Base-by-base conservation (phyloP, 2,113 vertebrate species). In the Zapus hudsonius region DNA sequence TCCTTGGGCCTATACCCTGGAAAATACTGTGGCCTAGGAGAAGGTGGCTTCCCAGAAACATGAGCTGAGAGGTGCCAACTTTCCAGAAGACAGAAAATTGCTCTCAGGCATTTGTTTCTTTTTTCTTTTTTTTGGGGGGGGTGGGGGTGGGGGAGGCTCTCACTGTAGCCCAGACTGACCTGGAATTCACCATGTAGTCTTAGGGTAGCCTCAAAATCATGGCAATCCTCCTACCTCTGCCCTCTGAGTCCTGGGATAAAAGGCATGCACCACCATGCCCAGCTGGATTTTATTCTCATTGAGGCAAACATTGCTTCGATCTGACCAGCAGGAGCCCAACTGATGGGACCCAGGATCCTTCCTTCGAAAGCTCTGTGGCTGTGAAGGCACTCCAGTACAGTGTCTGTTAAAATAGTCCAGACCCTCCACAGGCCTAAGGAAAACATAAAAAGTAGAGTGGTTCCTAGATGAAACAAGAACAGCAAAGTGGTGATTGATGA, bases 331-430 rank as follows among this genome's bases (percentile, higher is more conserved):
- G 52, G 22, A 38, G 31, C 38, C 70, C 17, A 52, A 33, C 27
- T 69, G 19, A 81, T 38, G 67, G 25, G 44, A 82, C 16, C 36
- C 7, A 38, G 76, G n/a, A 16, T 61, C 29, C 8, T 74, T 19
- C 31, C 44, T 84, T 44, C 72, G 16, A 91, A 91, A 22, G 42
- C 36, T 87, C 74, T 61, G 4, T 22, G 19, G 70, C 42, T 91
- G 8, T 73, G 59, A 67, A 84, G 66, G 40, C 55, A 19, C 25
- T 78, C 20, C 36, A 76, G 61, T 86, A 89, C 89, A 17, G 61
- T 69, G 19, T 80, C 61, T 87, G 22, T 91, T 93, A 81, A 87
- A 95, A 38, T 80, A 89, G 22, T 74, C 19, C 36, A 74, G 31
- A 27, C 33, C 31, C 23, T 23, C 7, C 20, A 17, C 22, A 11